Evolutionary conservation across 23 tunicate species (phyloP).

Genomic region (Corella eumyota): DNA sequence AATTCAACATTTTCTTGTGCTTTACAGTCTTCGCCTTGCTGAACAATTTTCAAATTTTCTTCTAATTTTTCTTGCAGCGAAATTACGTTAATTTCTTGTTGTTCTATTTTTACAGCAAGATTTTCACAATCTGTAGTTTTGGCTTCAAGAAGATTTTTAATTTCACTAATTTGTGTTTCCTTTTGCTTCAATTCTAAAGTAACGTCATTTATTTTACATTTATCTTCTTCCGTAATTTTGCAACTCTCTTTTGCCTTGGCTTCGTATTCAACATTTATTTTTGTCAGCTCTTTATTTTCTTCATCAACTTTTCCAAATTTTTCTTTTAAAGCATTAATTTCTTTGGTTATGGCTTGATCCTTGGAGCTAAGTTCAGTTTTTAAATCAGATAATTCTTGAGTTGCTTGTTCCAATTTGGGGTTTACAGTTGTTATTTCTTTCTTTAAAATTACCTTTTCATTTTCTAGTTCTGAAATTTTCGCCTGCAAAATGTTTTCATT

Average conservation of each 20-base stretch:
- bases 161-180: slow-evolving; percentile 4
- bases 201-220: too few relatives aligned
- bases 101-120: slow-evolving; percentile 23
- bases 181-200: not conserved
- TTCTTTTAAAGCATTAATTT: not conserved
- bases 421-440: not conserved
- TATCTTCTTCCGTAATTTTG: too few relatives aligned
- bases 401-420: not conserved
- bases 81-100: not conserved
- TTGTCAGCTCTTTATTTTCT: slow-evolving; percentile 12
- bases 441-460: not conserved
- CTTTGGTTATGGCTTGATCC: not conserved
- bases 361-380: not conserved
- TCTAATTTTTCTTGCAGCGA: not conserved
- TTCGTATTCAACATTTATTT: too few relatives aligned
- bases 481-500: slow-evolving; percentile 1
- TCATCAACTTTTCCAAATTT: slow-evolving; percentile 3
- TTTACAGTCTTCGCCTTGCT: not conserved
- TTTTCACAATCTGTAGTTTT: slow-evolving; percentile 13
- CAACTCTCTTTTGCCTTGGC: too few relatives aligned
- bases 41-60: not conserved
- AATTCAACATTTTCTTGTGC: not conserved
- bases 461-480: not conserved
- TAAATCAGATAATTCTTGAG: not conserved
- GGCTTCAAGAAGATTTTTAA: slow-evolving; percentile 4